These are phyloP conservation scores for Tetanocera ferruginea DNA, from an alignment of 2,888 invertebrate genomes.

Conservation along the genomic window DNA sequence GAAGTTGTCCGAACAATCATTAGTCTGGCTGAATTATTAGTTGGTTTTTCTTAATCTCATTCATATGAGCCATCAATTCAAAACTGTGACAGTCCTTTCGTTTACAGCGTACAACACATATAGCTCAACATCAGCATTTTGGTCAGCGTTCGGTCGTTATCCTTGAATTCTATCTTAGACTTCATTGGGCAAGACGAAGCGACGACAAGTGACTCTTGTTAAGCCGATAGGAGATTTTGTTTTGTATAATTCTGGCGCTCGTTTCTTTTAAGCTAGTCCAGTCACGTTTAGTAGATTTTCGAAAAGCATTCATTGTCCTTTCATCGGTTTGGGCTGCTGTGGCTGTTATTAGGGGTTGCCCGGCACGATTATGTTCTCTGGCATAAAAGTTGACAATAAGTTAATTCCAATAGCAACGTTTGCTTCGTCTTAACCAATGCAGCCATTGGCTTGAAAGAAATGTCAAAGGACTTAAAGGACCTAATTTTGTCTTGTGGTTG, in stretches of 20 bases:
- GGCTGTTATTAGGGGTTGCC: neutral
- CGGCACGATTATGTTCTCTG: neutral
- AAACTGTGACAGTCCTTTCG: neutral
- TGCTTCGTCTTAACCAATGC: neutral
- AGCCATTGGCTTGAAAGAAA: constrained; percentile 5
- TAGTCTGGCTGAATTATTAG: neutral
- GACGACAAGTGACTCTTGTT: constrained; percentile 26
- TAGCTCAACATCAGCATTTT: neutral
- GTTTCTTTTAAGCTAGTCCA: constrained; percentile 17
- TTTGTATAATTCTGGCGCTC: neutral
- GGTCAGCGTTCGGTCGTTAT: constrained; percentile 17
- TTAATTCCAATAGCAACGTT: constrained; percentile 13
- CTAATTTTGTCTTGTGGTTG: neutral
- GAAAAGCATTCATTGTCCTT: constrained; percentile 21
- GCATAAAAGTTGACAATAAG: constrained; percentile 22
- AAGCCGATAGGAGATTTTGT: constrained; percentile 23
- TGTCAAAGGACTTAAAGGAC: constrained; percentile 16
- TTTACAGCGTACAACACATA: neutral
- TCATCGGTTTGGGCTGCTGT: constrained; percentile 5
- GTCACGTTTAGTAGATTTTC: constrained; percentile 24
- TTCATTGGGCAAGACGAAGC: neutral
- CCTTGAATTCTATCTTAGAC: neutral
- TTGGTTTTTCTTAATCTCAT: too few species aligned
- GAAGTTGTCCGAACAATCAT: neutral
- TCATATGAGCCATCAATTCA: neutral